These are phyloP conservation scores for Neofelis nebulosa DNA, from an alignment of 2,113 vertebrate genomes.

Conservation along the genomic window DNA sequence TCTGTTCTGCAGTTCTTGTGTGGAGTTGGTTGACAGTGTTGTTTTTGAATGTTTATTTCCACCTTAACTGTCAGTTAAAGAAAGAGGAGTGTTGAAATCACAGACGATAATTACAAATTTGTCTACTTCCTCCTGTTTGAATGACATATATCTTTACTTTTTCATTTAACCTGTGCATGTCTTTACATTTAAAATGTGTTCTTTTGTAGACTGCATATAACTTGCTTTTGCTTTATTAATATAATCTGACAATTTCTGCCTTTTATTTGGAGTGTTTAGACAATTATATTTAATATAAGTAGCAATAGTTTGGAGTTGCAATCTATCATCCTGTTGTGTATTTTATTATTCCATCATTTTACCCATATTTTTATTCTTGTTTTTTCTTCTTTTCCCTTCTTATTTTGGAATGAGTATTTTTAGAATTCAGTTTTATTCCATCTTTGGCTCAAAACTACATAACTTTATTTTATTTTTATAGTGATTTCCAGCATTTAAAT, in stretches of 20 bases:
- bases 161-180: background rate
- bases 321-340: background rate
- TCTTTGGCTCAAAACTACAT: background rate
- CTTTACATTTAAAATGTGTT: background rate
- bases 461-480: background rate
- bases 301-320: background rate
- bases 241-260: too few relatives aligned
- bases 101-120: background rate
- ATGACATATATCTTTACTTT: background rate
- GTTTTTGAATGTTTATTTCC: background rate
- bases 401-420: background rate
- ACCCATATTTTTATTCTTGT: background rate
- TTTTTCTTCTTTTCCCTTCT: background rate
- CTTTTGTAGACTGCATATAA: background rate
- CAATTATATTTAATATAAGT: background rate
- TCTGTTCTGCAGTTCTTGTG: background rate
- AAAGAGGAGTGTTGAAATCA: background rate
- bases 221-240: background rate
- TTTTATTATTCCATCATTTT: background rate
- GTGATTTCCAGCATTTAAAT: background rate
- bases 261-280: background rate
- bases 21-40: background rate
- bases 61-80: background rate
- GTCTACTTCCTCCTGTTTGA: background rate
- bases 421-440: background rate